These are phyloP conservation scores for Haliclona indistincta DNA, from an alignment of 37 sponge, comb jelly and placozoan species.

Conservation along the genomic window DNA sequence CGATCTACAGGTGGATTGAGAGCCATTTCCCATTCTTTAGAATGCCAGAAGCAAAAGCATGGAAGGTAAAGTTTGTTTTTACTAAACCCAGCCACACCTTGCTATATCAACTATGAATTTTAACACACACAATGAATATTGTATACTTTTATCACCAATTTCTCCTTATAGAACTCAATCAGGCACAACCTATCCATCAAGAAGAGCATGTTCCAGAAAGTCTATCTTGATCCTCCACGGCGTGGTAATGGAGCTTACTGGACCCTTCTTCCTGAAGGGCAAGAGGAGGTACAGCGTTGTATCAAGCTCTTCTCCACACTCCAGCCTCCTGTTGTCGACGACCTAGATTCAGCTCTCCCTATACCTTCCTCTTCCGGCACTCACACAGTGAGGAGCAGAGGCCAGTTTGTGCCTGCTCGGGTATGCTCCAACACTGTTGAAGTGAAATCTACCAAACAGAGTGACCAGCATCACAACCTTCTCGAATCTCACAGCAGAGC, in stretches of 20 bases:
- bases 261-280: slow-evolving; percentile 66
- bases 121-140: too few species aligned
- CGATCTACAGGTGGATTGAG: slow-evolving; percentile 83
- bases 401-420: slow-evolving; percentile 47
- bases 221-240: slow-evolving; percentile 52
- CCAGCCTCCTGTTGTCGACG: slow-evolving; percentile 53
- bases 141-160: slow-evolving; percentile 8
- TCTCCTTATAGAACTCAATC: slow-evolving; percentile 74
- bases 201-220: slow-evolving; percentile 72
- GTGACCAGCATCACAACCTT: background rate
- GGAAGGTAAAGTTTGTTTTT: slow-evolving; percentile 59
- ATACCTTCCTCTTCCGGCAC: slow-evolving; percentile 2
- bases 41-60: slow-evolving; percentile 74
- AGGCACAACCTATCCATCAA: slow-evolving; percentile 85
- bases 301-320: slow-evolving; percentile 51
- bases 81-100: background rate
- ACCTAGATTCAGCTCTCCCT: background rate
- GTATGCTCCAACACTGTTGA: background rate
- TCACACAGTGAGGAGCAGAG: slow-evolving; percentile 42
- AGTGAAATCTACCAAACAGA: background rate
- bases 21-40: slow-evolving; percentile 77
- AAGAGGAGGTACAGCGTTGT: slow-evolving; percentile 58
- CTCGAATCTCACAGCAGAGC: background rate
- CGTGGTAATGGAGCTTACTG: slow-evolving; percentile 64
- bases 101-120: background rate